These are phyloP conservation scores for Sitodiplosis mosellana DNA, from an alignment of 1,140 invertebrate genomes.

Conservation along the genomic window DNA sequence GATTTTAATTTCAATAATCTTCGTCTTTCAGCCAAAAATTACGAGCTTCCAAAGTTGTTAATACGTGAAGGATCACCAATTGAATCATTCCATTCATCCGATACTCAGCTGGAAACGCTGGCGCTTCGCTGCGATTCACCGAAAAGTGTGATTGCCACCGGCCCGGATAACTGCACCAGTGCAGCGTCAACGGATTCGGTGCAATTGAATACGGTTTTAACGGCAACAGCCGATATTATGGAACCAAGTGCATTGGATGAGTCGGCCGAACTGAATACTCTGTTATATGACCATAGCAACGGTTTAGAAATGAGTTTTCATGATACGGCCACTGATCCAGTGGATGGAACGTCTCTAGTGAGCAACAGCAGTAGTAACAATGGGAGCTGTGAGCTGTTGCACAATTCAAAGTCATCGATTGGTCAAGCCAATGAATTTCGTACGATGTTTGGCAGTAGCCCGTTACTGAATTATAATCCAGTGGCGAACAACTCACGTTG, in stretches of 20 bases:
- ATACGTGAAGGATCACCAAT: constrained; percentile 6
- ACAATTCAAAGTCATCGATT: constrained; percentile 2
- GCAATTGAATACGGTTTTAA: neutral
- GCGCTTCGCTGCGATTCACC: constrained; percentile 4
- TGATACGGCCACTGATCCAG: neutral
- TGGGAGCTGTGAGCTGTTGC: neutral
- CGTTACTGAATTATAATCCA: constrained; percentile 2
- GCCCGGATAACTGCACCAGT: neutral
- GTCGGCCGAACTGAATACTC: neutral
- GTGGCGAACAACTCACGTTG: neutral
- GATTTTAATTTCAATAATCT: neutral
- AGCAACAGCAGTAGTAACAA: neutral
- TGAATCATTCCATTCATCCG: constrained; percentile 4
- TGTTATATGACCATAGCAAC: constrained; percentile 4
- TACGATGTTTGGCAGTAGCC: constrained; percentile 3
- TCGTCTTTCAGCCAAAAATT: constrained; percentile 4
- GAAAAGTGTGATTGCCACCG: neutral
- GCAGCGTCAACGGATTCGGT: neutral
- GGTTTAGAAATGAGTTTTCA: constrained; percentile 4
- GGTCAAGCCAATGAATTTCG: constrained; percentile 3
- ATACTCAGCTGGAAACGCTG: constrained; percentile 3
- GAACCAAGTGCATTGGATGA: neutral
- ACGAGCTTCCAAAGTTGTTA: constrained; percentile 4
- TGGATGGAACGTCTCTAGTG: neutral
- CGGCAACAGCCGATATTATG: neutral